Conservation (phyloP, 1,140 invertebrate species). For the Tribolium madens region DNA sequence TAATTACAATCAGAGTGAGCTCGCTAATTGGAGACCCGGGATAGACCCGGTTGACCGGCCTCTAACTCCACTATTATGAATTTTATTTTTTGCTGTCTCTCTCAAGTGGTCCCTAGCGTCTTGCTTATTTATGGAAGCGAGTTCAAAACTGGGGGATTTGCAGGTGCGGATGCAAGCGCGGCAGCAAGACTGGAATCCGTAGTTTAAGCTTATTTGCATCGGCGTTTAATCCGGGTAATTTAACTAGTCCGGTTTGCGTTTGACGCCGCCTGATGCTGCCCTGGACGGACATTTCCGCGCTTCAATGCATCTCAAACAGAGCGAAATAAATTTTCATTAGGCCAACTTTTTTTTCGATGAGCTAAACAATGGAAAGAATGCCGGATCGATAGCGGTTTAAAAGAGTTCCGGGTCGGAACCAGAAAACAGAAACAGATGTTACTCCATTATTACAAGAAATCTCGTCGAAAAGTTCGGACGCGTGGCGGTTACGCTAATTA, state of each 20-base stretch:
- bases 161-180: slow-evolving; percentile 10
- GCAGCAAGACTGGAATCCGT: background rate
- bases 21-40: slow-evolving; percentile 49
- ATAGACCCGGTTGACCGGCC: slow-evolving; percentile 23
- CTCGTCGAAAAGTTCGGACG: slow-evolving; percentile 6
- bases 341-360: slow-evolving; percentile 4
- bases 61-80: slow-evolving; percentile 13
- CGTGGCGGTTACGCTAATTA: slow-evolving; percentile 18
- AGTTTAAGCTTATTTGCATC: slow-evolving; percentile 18
- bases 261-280: slow-evolving; percentile 24
- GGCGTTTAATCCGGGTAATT: slow-evolving; percentile 31
- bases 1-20: slow-evolving; percentile 49
- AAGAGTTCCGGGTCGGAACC: slow-evolving; percentile 25
- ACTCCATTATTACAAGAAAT: background rate
- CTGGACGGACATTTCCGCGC: slow-evolving; percentile 28
- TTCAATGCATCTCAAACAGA: slow-evolving; percentile 23
- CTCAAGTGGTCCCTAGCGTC: too few relatives aligned
- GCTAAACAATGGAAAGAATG: background rate
- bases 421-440: slow-evolving; percentile 5
- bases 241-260: slow-evolving; percentile 30
- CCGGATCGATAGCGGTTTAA: slow-evolving; percentile 12
- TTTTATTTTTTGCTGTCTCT: too few relatives aligned
- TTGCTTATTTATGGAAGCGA: too few relatives aligned
- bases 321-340: slow-evolving; percentile 37
- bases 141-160: too few relatives aligned